Base-by-base conservation (phyloP, 2,888 invertebrate genomes). In the Trileptium ribeirensis region DNA sequence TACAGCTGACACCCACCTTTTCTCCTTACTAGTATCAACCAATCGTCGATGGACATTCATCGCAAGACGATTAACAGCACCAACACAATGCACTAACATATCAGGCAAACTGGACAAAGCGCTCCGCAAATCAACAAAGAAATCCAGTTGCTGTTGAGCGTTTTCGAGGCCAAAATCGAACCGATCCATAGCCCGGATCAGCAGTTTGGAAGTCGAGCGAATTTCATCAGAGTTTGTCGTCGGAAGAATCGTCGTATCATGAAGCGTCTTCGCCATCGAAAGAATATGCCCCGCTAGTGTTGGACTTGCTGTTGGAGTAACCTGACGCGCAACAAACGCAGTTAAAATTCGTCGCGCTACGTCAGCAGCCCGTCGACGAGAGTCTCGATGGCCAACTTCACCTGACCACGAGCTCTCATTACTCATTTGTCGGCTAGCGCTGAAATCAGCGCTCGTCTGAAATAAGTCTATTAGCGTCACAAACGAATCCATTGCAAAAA, bases 61-160 rank as follows among this genome's bases (percentile, higher is more conserved):
- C 33, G 36, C 85, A 15, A 51, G 51, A 15, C 51, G 51, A 51
- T 51, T 51, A 15, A 51, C 51, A 51, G 51, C 51, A 37, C 74
- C 38, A 38, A 33, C 94, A 67, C 97, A 91, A 80, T 94, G 93
- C 64, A 93, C 91, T 70, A 96, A 92, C 29, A 97, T 95, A 0
- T 92, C 90, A 89, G 97, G 97, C 67, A 98, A 91, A 90, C 96
- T 96, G 78, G 94, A 93, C 90, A 97, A 97, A 0, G 94, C 92
- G 2, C 94, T 93, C 84, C 98, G 92, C 24, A 95, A 94, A 88
- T 97, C 96, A 0, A 95, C 97, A 89, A 95, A 97, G 90, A 97
- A 97, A 87, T 93, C 93, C 15, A 99, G 91, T 88, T 96, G 95
- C 86, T 94, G 94, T 87, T 97, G 97, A 87, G 95, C 93, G 89